Evolutionary conservation across 2,113 vertebrate genomes (phyloP).

Genomic region (Pseudolaguvia tuberculata): DNA sequence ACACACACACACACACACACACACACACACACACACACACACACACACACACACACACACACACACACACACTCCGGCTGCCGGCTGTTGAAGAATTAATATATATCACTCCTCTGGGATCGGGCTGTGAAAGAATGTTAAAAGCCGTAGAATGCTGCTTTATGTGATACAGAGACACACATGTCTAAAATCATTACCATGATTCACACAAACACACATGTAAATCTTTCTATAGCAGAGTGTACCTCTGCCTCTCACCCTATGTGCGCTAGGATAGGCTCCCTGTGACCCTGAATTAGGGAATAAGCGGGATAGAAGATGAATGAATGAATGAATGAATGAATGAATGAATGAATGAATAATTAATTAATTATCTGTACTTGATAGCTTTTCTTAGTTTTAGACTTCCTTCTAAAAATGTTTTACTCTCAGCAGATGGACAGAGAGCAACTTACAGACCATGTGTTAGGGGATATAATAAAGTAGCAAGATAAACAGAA

Average conservation of each 20-base stretch:
- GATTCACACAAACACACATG: neutral
- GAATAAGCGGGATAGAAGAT: too few species aligned
- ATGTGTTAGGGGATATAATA: neutral
- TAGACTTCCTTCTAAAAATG: too few species aligned
- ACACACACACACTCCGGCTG: slow-evolving; percentile 30
- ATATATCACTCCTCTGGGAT: slow-evolving; percentile 11
- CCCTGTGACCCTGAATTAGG: too few species aligned
- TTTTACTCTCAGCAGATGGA: too few species aligned
- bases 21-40: slow-evolving; percentile 26
- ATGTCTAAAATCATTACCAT: neutral
- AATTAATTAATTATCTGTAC: too few species aligned
- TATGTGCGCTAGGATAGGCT: neutral
- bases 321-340: too few species aligned
- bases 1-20: too few species aligned
- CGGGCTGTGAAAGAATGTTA: slow-evolving; percentile 24
- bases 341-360: too few species aligned
- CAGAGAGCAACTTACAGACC: neutral
- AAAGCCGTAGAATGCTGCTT: slow-evolving; percentile 29
- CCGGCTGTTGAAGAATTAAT: slow-evolving; percentile 14
- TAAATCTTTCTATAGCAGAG: too few species aligned
- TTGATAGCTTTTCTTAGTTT: too few species aligned
- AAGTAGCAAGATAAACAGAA: neutral
- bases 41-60: slow-evolving; percentile 10
- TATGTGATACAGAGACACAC: neutral
- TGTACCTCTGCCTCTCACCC: too few species aligned